Conservation (phyloP, 2,797 vertebrate species). For the Scleropages formosus region DNA sequence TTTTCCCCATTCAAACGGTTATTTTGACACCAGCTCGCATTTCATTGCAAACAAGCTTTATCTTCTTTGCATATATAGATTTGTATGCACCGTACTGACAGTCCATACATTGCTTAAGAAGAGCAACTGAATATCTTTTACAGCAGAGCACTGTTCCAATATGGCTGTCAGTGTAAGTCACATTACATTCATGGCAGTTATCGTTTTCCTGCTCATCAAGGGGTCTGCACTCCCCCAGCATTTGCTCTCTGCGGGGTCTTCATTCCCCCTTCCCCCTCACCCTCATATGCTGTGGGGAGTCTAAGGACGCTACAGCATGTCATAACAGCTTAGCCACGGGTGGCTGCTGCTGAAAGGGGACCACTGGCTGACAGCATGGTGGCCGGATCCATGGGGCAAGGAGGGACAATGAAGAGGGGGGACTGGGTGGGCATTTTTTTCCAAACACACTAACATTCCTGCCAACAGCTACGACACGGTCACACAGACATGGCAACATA, state of each 20-base stretch:
- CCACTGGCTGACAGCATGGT: conserved; percentile 35
- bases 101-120: not conserved
- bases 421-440: not conserved
- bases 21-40: not conserved
- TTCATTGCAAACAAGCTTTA: not conserved
- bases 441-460: conserved; percentile 10
- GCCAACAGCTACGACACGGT: not conserved
- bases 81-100: not conserved
- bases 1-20: not conserved
- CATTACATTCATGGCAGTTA: not conserved
- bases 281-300: not conserved
- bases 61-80: not conserved
- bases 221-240: not conserved
- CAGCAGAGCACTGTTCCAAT: not conserved
- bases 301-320: conserved; percentile 42
- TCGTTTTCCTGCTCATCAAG: not conserved
- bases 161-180: no score
- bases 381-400: conserved; percentile 26
- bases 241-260: conserved; percentile 2
- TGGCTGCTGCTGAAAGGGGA: conserved; percentile 41
- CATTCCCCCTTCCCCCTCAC: not conserved
- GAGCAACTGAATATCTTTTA: not conserved
- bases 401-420: conserved; percentile 31
- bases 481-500: not conserved
- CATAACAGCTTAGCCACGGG: conserved; percentile 47